Conservation (phyloP, 2,888 invertebrate species). For the Sminthurinus aureus region DNA sequence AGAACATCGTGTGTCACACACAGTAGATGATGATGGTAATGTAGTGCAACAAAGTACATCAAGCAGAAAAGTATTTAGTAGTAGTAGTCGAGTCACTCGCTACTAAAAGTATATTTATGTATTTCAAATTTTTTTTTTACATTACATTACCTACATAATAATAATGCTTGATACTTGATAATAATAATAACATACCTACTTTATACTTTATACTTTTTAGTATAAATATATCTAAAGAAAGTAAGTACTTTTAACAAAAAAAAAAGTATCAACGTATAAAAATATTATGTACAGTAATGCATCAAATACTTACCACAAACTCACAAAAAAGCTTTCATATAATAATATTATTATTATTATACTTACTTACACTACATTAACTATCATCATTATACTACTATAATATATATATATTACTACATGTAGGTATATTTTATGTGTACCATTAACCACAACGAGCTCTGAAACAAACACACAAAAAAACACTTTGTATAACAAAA, state of each 20-base stretch:
- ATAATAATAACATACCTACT: too few relatives aligned
- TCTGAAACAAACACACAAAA: slow-evolving; percentile 24
- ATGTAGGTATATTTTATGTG: slow-evolving; percentile 10
- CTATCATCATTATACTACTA: not conserved
- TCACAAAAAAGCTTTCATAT: too few relatives aligned
- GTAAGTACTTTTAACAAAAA: too few relatives aligned
- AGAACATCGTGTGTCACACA: slow-evolving; percentile 36
- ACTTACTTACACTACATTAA: too few relatives aligned
- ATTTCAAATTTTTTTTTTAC: too few relatives aligned
- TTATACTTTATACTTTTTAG: too few relatives aligned
- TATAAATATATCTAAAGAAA: too few relatives aligned
- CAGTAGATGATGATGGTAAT: slow-evolving; percentile 40
- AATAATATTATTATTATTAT: too few relatives aligned
- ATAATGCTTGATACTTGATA: too few relatives aligned
- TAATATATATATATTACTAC: not conserved
- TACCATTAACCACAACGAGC: slow-evolving; percentile 38
- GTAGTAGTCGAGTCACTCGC: slow-evolving; percentile 33
- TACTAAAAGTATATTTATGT: not conserved
- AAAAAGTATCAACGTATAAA: too few relatives aligned
- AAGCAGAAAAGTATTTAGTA: slow-evolving; percentile 19
- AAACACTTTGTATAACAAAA: slow-evolving; percentile 18
- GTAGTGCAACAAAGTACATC: slow-evolving; percentile 6
- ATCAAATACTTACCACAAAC: not conserved
- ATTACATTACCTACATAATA: too few relatives aligned
- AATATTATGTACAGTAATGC: not conserved